Evolutionary conservation across 2,888 invertebrate species (phyloP).

Genomic region (Hyposoter didymator): DNA sequence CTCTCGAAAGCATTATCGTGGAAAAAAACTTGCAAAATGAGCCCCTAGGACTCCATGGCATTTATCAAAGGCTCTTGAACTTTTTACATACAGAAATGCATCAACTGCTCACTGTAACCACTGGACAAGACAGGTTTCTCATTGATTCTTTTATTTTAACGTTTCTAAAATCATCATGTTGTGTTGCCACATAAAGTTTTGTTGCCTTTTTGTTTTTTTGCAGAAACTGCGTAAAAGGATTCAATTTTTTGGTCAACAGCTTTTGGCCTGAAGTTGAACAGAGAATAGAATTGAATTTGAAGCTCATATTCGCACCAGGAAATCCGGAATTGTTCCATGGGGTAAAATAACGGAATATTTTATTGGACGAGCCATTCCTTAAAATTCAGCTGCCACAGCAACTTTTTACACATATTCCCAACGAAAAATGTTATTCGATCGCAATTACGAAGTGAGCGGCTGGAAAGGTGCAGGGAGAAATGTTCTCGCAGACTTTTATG

Average conservation of each 20-base stretch:
- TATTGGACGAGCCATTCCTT: background rate
- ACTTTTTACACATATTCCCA: background rate
- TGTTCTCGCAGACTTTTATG: background rate
- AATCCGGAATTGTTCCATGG: slow-evolving; percentile 95
- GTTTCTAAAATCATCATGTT: slow-evolving; percentile 64
- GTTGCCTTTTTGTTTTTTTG: slow-evolving; percentile 37
- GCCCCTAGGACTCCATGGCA: slow-evolving; percentile 88
- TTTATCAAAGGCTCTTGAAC: slow-evolving; percentile 90
- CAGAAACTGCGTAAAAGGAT: slow-evolving; percentile 85
- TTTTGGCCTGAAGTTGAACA: slow-evolving; percentile 95
- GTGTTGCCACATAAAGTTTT: background rate
- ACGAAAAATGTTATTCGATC: background rate
- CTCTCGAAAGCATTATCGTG: slow-evolving; percentile 89
- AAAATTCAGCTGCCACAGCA: background rate
- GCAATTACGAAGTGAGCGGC: background rate
- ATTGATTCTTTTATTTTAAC: slow-evolving; percentile 81
- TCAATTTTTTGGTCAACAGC: slow-evolving; percentile 93
- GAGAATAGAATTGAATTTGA: slow-evolving; percentile 91
- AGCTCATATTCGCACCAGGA: slow-evolving; percentile 95
- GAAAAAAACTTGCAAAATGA: slow-evolving; percentile 88
- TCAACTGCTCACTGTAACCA: slow-evolving; percentile 81
- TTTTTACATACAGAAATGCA: slow-evolving; percentile 90
- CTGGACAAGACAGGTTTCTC: slow-evolving; percentile 78
- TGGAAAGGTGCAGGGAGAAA: background rate
- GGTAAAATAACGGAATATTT: slow-evolving; percentile 77